Percentiles rank a stretch among this genome's conserved stretches.
phyloP scores from a whole-genome alignment of 2,797 vertebrate species.

The Halcyon smyrnensis region DNA sequence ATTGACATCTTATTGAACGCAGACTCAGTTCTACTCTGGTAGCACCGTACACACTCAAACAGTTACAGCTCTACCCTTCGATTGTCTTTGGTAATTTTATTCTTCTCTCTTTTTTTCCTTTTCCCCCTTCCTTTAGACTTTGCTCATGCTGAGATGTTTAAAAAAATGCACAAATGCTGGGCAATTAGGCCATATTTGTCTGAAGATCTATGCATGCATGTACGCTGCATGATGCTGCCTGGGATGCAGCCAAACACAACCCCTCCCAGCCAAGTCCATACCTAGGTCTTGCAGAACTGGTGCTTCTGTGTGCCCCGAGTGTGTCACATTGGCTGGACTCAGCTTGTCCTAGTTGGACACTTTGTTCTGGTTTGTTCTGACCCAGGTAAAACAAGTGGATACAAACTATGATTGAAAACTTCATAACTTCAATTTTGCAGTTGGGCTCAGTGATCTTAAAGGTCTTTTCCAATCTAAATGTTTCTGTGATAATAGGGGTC shows the following conservation, averaged over 20 bases:
- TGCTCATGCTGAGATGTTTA: not conserved
- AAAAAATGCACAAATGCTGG: not conserved
- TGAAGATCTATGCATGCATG: not conserved
- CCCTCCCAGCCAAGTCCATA: no score
- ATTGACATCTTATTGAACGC: not conserved
- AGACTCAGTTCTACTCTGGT: not conserved
- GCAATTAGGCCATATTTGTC: not conserved
- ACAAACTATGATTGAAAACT: not conserved
- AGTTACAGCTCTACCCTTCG: not conserved
- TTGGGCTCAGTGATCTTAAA: not conserved
- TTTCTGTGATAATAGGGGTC: not conserved
- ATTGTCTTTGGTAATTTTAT: not conserved
- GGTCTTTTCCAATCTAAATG: not conserved
- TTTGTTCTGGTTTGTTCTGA: not conserved
- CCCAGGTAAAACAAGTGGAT: not conserved
- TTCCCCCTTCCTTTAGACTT: not conserved
- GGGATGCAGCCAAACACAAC: not conserved
- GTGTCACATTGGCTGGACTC: not conserved
- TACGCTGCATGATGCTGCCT: not conserved
- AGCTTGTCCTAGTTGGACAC: not conserved
- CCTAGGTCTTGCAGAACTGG: not conserved
- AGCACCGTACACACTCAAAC: not conserved
- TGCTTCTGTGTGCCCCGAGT: not conserved
- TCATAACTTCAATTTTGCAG: fast-evolving
- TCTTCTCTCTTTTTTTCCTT: not conserved